Percentiles rank a stretch among this genome's conserved stretches.
These are phyloP conservation scores for Hylyphantes graminicola DNA, from an alignment of 1,140 invertebrate species.

Conservation along the genomic window DNA sequence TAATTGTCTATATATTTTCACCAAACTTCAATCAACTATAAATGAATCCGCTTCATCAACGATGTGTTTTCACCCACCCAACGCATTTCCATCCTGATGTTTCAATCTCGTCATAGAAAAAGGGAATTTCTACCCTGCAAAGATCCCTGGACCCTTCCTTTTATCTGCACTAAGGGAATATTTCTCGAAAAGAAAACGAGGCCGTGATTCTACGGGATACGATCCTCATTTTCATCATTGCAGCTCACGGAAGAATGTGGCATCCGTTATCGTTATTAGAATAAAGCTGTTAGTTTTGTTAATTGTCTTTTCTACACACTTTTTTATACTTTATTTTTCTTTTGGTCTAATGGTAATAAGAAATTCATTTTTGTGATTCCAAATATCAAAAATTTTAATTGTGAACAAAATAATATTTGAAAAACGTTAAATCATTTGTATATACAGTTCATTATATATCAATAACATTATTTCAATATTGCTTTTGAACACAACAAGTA, in stretches of 20 bases:
- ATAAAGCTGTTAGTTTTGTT: conserved; percentile 17
- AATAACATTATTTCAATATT: too few relatives aligned
- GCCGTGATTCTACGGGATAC: conserved; percentile 2
- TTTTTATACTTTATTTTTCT: too few relatives aligned
- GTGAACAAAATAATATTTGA: too few relatives aligned
- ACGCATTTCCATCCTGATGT: background rate
- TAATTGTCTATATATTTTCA: too few relatives aligned
- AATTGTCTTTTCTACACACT: background rate
- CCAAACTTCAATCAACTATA: too few relatives aligned
- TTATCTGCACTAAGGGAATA: conserved; percentile 12
- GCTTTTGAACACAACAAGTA: too few relatives aligned
- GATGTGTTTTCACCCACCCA: background rate
- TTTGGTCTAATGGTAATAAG: too few relatives aligned
- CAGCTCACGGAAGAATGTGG: conserved; percentile 1
- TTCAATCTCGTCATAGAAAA: conserved; percentile 9
- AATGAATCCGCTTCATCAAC: too few relatives aligned
- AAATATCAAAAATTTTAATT: too few relatives aligned
- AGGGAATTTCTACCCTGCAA: background rate
- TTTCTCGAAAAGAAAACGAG: conserved; percentile 8
- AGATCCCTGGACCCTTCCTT: conserved; percentile 6
- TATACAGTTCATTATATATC: too few relatives aligned
- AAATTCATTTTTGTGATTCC: too few relatives aligned
- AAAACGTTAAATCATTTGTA: too few relatives aligned
- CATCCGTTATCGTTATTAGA: conserved; percentile 1
- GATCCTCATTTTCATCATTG: conserved; percentile 6